Evolutionary conservation across 1,140 invertebrate genomes (phyloP), one percentile per base, ranked within the genome.

Genomic region (Platorchestia sp.): DNA sequence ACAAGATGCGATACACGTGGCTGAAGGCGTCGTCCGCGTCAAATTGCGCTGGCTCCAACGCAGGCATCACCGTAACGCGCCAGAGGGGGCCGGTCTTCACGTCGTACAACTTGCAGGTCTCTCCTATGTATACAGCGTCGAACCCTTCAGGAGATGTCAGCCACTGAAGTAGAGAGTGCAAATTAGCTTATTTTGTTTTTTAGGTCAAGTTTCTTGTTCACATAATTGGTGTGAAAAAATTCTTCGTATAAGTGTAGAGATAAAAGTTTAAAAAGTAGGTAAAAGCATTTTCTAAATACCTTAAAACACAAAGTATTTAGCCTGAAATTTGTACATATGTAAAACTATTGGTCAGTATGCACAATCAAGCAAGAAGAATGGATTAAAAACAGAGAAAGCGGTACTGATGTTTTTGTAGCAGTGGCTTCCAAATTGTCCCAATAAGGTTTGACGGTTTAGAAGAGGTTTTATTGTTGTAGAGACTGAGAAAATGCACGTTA

Each of bases 1-100:
- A 93, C 43, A 93, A 7, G 7, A 93, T 45, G 43, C 45, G 40
- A 41, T 93, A 93, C 36, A 7, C 41, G 40, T 93, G 91, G 16
- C 44, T 47, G 91, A 93, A 93, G 87, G 5, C 41, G 41, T 90
- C 87, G 19, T 93, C 91, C 7, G 45, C 36, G 10, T 93, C 43
- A 45, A 44, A 40, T 6, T 6, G 5, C 5, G 91, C 19, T 93
- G 36, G 14, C 43, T 45, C 91, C 45, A 44, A 0, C 19, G 91
- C 91, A 27, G 91, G 91, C 91, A 93, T 93, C 44, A 93, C 91
- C 7, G 45, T 93, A 7, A 93, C 91, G 0, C 91, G 43, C 91
- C 91, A 93, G 36, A 93, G 40, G 6, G 91, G 91, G 6, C 91
- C 91, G 16, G 10, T 75, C 59, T 75, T 75, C 59, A 75, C 59